Evolutionary conservation across 1,140 invertebrate species (phyloP).

Genomic region (Catajapyx aquilonaris): DNA sequence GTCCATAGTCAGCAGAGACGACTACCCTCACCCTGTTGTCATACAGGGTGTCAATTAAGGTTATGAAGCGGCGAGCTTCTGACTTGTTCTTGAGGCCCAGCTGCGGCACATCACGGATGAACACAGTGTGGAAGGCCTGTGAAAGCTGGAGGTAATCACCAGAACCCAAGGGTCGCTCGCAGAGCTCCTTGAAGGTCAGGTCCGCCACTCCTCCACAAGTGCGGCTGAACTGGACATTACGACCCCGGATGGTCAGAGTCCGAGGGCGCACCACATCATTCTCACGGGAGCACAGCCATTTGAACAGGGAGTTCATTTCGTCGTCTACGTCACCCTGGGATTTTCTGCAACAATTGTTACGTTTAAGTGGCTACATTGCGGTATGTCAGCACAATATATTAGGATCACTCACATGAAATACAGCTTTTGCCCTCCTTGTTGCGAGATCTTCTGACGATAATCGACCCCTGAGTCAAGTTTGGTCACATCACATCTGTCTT

Average conservation of each 20-base stretch:
- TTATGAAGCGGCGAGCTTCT: constrained; percentile 84
- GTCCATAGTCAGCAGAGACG: constrained; percentile 53
- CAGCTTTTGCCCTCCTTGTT: constrained; percentile 31
- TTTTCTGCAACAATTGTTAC: constrained; percentile 24
- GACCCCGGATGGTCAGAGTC: constrained; percentile 62
- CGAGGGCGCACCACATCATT: constrained; percentile 68
- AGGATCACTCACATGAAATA: constrained; percentile 50
- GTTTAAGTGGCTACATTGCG: constrained; percentile 15
- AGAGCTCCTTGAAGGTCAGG: constrained; percentile 75
- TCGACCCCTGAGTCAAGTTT: constrained; percentile 85
- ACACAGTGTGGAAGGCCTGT: constrained; percentile 83
- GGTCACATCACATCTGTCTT: constrained; percentile 54
- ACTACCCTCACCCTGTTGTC: constrained; percentile 75
- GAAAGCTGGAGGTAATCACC: constrained; percentile 83
- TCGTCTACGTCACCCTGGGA: constrained; percentile 35
- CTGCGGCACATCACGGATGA: constrained; percentile 74
- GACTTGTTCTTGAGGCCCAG: constrained; percentile 55
- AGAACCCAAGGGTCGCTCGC: constrained; percentile 73
- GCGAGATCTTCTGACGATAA: constrained; percentile 48
- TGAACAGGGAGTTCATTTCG: constrained; percentile 63
- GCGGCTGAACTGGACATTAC: constrained; percentile 70
- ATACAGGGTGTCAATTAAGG: constrained; percentile 91
- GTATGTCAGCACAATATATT: constrained; percentile 3
- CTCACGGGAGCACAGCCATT: constrained; percentile 68
- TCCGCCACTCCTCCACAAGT: constrained; percentile 84